A percentile compares a stretch with the other conserved stretches of the same genome.
Evolutionary conservation across 1,140 invertebrate species (phyloP).

Genomic region (Drosophila ogumai): DNA sequence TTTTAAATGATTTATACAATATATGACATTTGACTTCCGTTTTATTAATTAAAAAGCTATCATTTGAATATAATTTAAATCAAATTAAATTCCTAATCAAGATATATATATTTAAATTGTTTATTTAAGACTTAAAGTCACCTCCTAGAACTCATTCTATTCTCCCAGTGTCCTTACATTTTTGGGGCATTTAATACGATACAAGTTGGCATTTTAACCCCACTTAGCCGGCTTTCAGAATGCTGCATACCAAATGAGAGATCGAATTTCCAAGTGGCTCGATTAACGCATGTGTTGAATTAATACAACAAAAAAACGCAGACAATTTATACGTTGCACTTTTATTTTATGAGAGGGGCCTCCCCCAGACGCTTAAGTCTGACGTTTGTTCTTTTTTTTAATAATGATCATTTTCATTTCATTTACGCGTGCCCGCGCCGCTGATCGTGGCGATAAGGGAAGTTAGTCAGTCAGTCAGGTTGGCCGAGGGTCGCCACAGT

Average conservation of each 20-base stretch:
- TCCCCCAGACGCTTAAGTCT: constrained; percentile 20
- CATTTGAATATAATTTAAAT: no score
- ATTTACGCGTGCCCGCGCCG: constrained; percentile 72
- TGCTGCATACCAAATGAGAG: constrained; percentile 49
- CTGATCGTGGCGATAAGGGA: constrained; percentile 68
- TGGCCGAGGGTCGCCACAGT: constrained; percentile 31
- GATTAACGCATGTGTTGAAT: constrained; percentile 81
- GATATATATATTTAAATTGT: no score
- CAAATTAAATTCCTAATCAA: no score
- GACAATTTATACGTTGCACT: constrained; percentile 63
- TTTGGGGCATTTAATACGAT: constrained; percentile 32
- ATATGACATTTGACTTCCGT: no score
- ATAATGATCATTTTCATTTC: constrained; percentile 84
- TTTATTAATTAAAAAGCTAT: no score
- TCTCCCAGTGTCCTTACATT: constrained; percentile 11
- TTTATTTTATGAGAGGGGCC: constrained; percentile 55
- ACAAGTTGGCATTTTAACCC: constrained; percentile 46
- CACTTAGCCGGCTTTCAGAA: constrained; percentile 73
- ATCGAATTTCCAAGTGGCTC: constrained; percentile 67
- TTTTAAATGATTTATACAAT: no score
- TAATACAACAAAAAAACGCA: constrained; percentile 48
- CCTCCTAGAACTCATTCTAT: not conserved
- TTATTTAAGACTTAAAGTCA: not conserved
- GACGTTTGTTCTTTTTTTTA: constrained; percentile 37
- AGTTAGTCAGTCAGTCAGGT: constrained; percentile 36